phyloP scores from a whole-genome alignment of 2,797 vertebrate species.

The Manis javanica region DNA sequence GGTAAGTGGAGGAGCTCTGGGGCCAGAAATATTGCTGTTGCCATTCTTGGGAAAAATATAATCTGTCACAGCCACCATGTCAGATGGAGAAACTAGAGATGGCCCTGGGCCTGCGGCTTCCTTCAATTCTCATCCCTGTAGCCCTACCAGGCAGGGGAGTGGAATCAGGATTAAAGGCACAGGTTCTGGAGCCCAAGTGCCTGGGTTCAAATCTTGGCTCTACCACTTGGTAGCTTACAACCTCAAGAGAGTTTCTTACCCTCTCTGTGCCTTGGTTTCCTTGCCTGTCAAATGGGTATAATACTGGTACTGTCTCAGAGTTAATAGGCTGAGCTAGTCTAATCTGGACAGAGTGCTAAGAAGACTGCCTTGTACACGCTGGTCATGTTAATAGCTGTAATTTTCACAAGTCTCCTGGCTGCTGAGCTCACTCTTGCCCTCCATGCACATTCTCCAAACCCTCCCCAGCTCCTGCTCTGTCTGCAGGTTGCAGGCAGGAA shows the following conservation, averaged over 20 bases:
- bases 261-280: neutral
- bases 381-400: too few species aligned
- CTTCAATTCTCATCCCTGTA: neutral
- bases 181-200: neutral
- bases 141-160: fast-evolving
- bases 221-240: neutral
- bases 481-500: neutral
- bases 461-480: neutral
- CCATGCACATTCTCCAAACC: neutral
- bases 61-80: neutral
- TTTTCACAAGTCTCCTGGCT: neutral
- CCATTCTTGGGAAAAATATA: neutral
- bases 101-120: neutral
- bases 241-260: neutral
- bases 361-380: neutral
- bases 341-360: neutral
- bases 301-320: neutral
- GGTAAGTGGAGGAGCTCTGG: neutral
- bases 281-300: neutral
- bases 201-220: neutral
- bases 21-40: neutral
- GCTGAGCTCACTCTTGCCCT: neutral
- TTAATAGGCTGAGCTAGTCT: neutral
- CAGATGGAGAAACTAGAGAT: neutral
- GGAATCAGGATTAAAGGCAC: neutral